Evolutionary conservation across 2,797 vertebrate species (phyloP).

Genomic region (Eleutherodactylus coqui): DNA sequence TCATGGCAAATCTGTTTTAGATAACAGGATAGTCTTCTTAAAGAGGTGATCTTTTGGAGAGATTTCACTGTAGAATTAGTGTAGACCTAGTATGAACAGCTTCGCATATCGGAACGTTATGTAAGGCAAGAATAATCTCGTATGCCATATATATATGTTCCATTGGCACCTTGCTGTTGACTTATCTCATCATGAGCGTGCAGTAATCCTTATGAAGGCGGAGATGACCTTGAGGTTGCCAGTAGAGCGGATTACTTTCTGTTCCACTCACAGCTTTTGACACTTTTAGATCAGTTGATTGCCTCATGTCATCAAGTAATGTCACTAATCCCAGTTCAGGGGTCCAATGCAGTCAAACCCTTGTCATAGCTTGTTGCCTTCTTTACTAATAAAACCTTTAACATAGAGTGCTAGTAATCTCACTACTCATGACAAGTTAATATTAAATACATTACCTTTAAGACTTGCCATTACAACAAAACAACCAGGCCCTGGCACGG

Average conservation of each 20-base stretch:
- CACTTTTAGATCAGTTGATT: not conserved
- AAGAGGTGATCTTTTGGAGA: too few species aligned
- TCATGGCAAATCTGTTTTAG: not conserved
- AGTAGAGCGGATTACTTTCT: not conserved
- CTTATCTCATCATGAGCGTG: not conserved
- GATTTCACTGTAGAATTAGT: too few species aligned
- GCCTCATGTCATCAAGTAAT: not conserved
- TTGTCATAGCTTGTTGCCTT: not conserved
- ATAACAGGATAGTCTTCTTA: not conserved
- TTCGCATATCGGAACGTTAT: too few species aligned
- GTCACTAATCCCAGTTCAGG: not conserved
- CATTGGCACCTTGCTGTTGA: not conserved
- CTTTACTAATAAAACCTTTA: not conserved
- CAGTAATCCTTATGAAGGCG: not conserved
- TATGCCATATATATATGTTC: not conserved
- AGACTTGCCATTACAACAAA: not conserved
- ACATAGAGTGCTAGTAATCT: not conserved
- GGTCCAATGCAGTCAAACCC: not conserved
- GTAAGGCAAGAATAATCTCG: too few species aligned
- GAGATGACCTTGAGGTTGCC: constrained; percentile 5
- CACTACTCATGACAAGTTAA: not conserved
- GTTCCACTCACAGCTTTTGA: not conserved
- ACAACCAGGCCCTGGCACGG: not conserved
- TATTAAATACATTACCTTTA: not conserved
- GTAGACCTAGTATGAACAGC: too few species aligned